Evolutionary conservation across 1,140 invertebrate genomes (phyloP).

Genomic region (Copidosoma floridanum): DNA sequence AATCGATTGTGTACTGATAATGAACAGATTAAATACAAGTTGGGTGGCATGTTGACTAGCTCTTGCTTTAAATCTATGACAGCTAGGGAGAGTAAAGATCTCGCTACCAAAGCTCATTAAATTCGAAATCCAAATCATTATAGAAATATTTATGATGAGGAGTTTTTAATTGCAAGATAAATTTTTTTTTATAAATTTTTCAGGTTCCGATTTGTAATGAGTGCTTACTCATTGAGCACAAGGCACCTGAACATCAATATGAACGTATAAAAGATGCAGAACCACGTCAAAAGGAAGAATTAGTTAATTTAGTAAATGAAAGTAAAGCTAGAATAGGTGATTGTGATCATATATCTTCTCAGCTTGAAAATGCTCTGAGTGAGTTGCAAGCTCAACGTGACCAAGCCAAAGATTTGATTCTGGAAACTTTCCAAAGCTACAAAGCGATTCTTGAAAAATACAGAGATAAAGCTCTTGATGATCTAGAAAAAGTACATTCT

Average conservation of each 20-base stretch:
- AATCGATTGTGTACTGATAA: too few relatives aligned
- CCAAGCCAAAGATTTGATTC: constrained; percentile 79
- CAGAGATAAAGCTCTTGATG: constrained; percentile 71
- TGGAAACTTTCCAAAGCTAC: constrained; percentile 81
- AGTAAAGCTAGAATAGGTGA: constrained; percentile 70
- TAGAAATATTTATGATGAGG: too few relatives aligned
- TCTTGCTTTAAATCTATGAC: too few relatives aligned
- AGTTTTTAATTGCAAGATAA: too few relatives aligned
- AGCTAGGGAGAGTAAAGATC: too few relatives aligned
- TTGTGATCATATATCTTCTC: constrained; percentile 72
- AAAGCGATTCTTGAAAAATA: constrained; percentile 78
- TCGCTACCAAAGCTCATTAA: too few relatives aligned
- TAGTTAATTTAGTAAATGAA: constrained; percentile 70
- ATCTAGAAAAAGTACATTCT: constrained; percentile 78
- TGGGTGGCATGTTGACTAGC: too few relatives aligned
- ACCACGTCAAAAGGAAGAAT: constrained; percentile 71
- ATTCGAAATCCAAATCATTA: too few relatives aligned
- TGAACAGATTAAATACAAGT: too few relatives aligned
- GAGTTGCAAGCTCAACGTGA: constrained; percentile 84
- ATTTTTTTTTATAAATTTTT: constrained; percentile 20
- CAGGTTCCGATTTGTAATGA: constrained; percentile 75
- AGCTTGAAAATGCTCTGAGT: constrained; percentile 74
- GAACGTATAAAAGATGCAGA: constrained; percentile 75
- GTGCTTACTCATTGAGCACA: constrained; percentile 76
- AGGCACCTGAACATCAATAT: constrained; percentile 75